phyloP scores from a whole-genome alignment of 2,888 invertebrate genomes.

The Pherbina coryleti region DNA sequence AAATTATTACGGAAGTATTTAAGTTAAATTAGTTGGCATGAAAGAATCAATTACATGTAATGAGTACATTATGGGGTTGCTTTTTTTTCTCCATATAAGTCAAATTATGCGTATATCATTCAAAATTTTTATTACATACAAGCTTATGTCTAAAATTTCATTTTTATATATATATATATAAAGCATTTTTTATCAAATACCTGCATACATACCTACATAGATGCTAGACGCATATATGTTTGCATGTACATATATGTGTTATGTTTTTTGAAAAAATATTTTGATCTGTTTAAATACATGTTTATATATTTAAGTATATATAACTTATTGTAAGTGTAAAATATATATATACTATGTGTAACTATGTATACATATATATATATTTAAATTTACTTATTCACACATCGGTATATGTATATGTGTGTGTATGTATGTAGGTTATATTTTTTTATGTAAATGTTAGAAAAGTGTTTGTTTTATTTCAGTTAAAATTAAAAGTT shows the following conservation, averaged over 20 bases:
- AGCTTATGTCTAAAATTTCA: slow-evolving; percentile 1
- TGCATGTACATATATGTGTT: slow-evolving; percentile 22
- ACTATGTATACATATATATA: slow-evolving; percentile 49
- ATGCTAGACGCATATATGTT: neutral
- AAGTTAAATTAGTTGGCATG: neutral
- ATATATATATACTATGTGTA: slow-evolving; percentile 6
- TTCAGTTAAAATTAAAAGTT: neutral
- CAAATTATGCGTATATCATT: slow-evolving; percentile 7
- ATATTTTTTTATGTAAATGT: slow-evolving; percentile 20
- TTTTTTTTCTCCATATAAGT: neutral
- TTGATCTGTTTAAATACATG: slow-evolving; percentile 42
- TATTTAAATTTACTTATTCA: slow-evolving; percentile 48
- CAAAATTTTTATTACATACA: slow-evolving; percentile 17
- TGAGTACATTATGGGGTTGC: neutral
- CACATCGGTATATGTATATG: slow-evolving; percentile 38
- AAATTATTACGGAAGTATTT: neutral
- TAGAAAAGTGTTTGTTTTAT: slow-evolving; percentile 23
- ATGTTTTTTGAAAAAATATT: slow-evolving; percentile 60
- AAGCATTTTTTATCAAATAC: no score
- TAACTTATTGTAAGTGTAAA: slow-evolving; percentile 20
- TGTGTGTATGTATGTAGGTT: slow-evolving; percentile 35
- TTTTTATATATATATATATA: slow-evolving; percentile 25
- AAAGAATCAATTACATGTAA: neutral
- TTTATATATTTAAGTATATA: slow-evolving; percentile 4
- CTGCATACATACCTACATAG: slow-evolving; percentile 26